Evolutionary conservation across 2,888 invertebrate genomes (phyloP).

Genomic region (Meloe dianella): DNA sequence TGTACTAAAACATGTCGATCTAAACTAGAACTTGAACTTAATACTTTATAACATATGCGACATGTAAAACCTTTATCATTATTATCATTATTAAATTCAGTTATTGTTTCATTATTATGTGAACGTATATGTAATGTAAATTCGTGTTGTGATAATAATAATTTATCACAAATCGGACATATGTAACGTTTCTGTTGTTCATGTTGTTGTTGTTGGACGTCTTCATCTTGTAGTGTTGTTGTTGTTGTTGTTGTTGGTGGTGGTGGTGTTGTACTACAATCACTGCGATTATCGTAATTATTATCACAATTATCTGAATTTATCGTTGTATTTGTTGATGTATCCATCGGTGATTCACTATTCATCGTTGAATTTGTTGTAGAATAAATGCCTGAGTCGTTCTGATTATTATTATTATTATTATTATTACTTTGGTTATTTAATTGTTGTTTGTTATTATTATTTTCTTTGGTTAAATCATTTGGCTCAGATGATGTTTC

Average conservation of each 20-base stretch:
- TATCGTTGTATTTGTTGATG: slow-evolving; percentile 24
- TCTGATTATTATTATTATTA: slow-evolving; percentile 39
- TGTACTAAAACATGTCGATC: slow-evolving; percentile 83
- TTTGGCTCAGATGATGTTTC: slow-evolving; percentile 48
- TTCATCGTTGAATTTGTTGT: slow-evolving; percentile 9
- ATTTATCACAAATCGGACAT: slow-evolving; percentile 71
- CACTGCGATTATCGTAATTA: slow-evolving; percentile 61
- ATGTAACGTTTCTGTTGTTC: slow-evolving; percentile 61
- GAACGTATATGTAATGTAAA: slow-evolving; percentile 74
- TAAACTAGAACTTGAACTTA: slow-evolving; percentile 79
- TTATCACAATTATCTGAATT: slow-evolving; percentile 57
- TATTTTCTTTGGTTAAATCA: slow-evolving; percentile 40
- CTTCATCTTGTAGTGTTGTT: slow-evolving; percentile 42
- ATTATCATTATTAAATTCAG: slow-evolving; percentile 53
- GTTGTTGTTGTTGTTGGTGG: slow-evolving; percentile 38
- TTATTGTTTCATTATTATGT: slow-evolving; percentile 63
- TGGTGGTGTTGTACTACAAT: slow-evolving; percentile 58
- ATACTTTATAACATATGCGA: slow-evolving; percentile 71
- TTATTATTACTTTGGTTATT: slow-evolving; percentile 28
- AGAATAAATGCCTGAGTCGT: slow-evolving; percentile 56
- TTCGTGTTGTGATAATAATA: slow-evolving; percentile 68
- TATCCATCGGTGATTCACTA: slow-evolving; percentile 10
- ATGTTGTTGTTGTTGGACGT: slow-evolving; percentile 64
- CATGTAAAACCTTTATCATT: slow-evolving; percentile 65
- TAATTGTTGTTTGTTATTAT: slow-evolving; percentile 33